phyloP scores from a whole-genome alignment of 1,140 invertebrate species.

The Drosophila kepulauana region DNA sequence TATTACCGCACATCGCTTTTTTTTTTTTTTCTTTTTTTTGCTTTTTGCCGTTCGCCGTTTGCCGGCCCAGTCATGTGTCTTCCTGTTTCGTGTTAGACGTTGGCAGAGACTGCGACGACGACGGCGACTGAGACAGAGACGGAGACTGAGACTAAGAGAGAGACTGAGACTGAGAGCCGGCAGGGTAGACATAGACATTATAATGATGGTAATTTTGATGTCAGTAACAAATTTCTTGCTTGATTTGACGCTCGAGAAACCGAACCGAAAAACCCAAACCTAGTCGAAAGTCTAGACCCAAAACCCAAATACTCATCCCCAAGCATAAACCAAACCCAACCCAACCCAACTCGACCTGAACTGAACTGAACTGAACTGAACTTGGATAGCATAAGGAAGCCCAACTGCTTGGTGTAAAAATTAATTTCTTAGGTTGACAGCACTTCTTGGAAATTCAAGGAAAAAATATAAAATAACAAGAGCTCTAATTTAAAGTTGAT shows the following conservation, averaged over 20 bases:
- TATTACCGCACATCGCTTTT: constrained; percentile 77
- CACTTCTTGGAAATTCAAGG: constrained; percentile 65
- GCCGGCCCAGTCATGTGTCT: constrained; percentile 52
- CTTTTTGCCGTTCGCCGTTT: constrained; percentile 36
- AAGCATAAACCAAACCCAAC: background rate
- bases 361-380: constrained; percentile 3
- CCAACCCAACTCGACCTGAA: background rate
- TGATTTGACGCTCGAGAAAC: constrained; percentile 67
- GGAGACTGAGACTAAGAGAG: background rate
- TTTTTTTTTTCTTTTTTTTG: constrained; percentile 47
- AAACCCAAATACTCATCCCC: background rate
- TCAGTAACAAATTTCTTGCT: constrained; percentile 83
- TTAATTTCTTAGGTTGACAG: constrained; percentile 72
- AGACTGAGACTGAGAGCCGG: background rate
- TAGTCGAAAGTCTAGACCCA: constrained; percentile 35
- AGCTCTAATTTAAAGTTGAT: constrained; percentile 67
- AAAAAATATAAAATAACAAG: constrained; percentile 26
- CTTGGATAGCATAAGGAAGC: background rate
- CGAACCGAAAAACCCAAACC: constrained; percentile 6
- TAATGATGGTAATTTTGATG: constrained; percentile 82
- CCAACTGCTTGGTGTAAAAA: constrained; percentile 61
- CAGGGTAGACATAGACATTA: constrained; percentile 71
- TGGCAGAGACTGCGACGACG: background rate
- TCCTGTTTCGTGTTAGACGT: constrained; percentile 74
- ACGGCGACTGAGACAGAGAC: background rate